These are phyloP conservation scores for Hippopotamyrus pictus DNA, from an alignment of 2,797 vertebrate genomes.

Conservation along the genomic window DNA sequence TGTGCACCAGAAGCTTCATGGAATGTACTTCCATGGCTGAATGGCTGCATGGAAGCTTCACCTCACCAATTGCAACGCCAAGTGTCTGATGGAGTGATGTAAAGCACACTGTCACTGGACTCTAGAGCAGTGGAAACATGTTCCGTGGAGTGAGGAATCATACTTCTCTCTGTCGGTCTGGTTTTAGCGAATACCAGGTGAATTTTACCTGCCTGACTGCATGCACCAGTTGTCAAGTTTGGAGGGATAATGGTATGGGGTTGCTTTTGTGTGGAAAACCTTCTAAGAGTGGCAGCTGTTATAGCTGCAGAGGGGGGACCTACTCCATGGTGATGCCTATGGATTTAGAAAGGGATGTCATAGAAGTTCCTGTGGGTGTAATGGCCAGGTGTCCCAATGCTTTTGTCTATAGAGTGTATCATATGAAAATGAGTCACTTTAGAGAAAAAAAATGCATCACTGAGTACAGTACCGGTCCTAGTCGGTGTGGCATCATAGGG, in stretches of 20 bases:
- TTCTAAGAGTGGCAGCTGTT: neutral
- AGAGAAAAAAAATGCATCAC: neutral
- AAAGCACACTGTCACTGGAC: neutral
- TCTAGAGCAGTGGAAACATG: neutral
- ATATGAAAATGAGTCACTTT: neutral
- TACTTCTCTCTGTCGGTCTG: neutral
- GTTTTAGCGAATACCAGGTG: neutral
- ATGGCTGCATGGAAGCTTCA: neutral
- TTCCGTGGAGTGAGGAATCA: neutral
- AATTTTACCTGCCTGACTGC: neutral
- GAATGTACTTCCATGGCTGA: neutral
- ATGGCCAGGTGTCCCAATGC: neutral
- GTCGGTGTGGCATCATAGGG: neutral
- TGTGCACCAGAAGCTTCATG: neutral
- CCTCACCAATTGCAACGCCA: neutral
- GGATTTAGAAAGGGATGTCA: neutral
- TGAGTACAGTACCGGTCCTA: neutral
- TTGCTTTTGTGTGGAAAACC: neutral
- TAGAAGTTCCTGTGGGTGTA: neutral
- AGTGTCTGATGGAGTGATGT: neutral
- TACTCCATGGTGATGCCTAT: neutral
- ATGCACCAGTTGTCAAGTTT: neutral
- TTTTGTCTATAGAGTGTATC: neutral
- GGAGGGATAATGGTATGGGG: neutral
- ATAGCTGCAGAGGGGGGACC: neutral